Conservation (phyloP, 2,797 vertebrate species). For the Fringilla coelebs region DNA sequence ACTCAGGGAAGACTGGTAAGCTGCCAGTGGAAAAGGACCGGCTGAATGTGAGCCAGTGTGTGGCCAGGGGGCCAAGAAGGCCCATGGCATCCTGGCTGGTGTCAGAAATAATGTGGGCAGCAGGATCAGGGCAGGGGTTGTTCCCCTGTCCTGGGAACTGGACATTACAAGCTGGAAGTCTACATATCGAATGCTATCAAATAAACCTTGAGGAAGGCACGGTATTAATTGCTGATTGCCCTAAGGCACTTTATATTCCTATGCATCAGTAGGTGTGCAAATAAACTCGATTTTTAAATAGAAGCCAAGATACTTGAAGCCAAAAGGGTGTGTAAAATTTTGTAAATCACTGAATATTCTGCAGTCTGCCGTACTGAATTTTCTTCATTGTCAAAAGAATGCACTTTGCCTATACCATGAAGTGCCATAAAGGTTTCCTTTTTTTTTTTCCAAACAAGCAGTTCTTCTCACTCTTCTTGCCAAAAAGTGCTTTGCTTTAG, state of each 20-base stretch:
- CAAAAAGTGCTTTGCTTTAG: not conserved
- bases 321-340: not conserved
- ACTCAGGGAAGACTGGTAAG: not conserved
- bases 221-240: not conserved
- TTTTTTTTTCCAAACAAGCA: not conserved
- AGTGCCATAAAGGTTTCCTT: not conserved
- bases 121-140: accelerated
- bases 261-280: not conserved
- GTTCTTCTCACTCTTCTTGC: not conserved
- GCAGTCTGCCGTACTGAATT: not conserved
- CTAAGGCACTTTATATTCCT: not conserved
- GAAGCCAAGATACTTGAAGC: not conserved
- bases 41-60: accelerated
- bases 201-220: not conserved
- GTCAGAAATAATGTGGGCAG: not conserved
- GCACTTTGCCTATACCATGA: not conserved
- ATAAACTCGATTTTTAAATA: not conserved
- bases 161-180: not conserved
- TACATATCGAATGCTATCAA: not conserved
- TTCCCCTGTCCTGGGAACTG: accelerated
- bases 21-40: accelerated
- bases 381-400: not conserved
- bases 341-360: not conserved
- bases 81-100: accelerated
- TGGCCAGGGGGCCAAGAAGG: not conserved